Base-by-base conservation (phyloP, 2,888 invertebrate genomes). In the Ormyrus thymus region DNA sequence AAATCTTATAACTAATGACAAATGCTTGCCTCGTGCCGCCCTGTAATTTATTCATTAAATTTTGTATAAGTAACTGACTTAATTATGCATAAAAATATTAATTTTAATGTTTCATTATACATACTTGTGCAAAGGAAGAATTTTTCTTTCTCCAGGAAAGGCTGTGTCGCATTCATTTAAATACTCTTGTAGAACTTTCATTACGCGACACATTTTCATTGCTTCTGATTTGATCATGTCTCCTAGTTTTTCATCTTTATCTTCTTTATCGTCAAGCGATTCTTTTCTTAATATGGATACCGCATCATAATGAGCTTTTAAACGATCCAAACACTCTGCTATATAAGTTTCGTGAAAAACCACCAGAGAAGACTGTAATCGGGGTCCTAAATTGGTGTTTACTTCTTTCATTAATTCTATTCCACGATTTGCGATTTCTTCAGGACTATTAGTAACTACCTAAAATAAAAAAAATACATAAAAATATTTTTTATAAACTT, bases 111-210 rank as follows among this genome's bases (percentile, higher is more conserved):
- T 58, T 43, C n/a, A 10, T 50, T 55, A 74, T 64, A 58, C 51
- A 75, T 84, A 93, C 94, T 94, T 92, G 87, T 95, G 95, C 80
- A 98, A 93, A 45, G 98, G 98, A 86, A 98, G 91, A 86, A 97
- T 95, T 87, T 95, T 95, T 83, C 98, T 92, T 89, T 98, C 98
- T 56, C 96, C 96, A 68, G 95, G 93, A 91, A 95, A 97, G 83
- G 94, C 94, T 85, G 94, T 94, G 92, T 98, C 98, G 92, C 98
- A 98, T 91, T 98, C 98, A 86, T 95, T 95, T 82, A 98, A 94
- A 90, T 98, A 98, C 91, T 98, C 98, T 89, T 97, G 96, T 87
- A 98, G 92, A 87, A 98, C 97, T 91, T 97, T 96, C 90, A 98
- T 93, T 75, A 98, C 96, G 84, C 98, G 94, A 90, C 97, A 97